These are phyloP conservation scores for Heteractis magnifica DNA, from an alignment of 92 coral and sea anemone species.

Conservation along the genomic window DNA sequence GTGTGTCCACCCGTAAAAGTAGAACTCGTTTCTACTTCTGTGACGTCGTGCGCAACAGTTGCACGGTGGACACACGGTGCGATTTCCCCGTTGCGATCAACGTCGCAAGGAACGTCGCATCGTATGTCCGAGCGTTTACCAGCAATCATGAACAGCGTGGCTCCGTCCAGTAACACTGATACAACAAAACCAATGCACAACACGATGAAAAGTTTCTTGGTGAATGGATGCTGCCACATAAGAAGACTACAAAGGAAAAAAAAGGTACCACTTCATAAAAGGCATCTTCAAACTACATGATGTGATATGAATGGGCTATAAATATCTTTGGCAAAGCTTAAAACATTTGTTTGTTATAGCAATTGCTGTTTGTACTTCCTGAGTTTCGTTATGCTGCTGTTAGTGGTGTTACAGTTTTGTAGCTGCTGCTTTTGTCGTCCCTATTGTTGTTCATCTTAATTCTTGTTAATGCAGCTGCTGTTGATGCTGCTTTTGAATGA, in stretches of 20 bases:
- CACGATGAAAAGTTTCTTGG: constrained; percentile 56
- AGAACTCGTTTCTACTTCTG: too few species aligned
- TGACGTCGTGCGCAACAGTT: background rate
- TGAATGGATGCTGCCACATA: constrained; percentile 78
- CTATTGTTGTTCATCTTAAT: background rate
- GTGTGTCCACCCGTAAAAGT: too few species aligned
- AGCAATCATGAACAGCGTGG: constrained; percentile 59
- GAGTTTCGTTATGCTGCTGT: background rate
- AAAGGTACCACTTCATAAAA: background rate
- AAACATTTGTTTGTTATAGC: background rate
- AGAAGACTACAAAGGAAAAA: constrained; percentile 56
- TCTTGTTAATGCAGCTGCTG: background rate
- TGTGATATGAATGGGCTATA: background rate
- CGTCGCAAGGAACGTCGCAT: background rate
- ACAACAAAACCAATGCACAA: constrained; percentile 54
- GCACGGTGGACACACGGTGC: background rate
- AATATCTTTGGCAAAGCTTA: background rate
- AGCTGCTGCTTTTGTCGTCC: background rate
- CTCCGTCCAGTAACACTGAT: constrained; percentile 60
- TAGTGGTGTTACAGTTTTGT: background rate
- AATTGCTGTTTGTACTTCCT: background rate
- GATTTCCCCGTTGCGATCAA: background rate
- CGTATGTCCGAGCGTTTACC: constrained; percentile 42
- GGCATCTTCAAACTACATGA: background rate
- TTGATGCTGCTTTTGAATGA: too few species aligned